Evolutionary conservation across 1,140 invertebrate species (phyloP).

Genomic region (Aradophagus sp.): DNA sequence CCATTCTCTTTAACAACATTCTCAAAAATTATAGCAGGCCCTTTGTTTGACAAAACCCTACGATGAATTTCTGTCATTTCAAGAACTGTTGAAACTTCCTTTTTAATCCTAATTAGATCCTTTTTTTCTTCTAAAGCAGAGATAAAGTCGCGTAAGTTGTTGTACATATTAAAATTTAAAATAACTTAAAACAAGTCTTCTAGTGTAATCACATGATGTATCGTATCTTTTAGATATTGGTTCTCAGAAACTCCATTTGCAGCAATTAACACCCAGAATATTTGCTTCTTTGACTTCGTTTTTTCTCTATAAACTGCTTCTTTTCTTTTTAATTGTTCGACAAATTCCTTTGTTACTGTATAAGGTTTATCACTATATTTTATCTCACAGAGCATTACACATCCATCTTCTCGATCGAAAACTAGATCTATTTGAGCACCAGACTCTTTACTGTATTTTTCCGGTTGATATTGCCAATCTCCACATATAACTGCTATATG

Average conservation of each 20-base stretch:
- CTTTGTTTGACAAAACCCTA: constrained; percentile 22
- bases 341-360: constrained; percentile 16
- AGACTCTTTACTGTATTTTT: too few species aligned
- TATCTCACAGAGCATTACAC: too few species aligned
- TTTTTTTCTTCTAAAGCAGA: constrained; percentile 20
- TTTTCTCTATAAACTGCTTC: too few species aligned
- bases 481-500: too few species aligned
- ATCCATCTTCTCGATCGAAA: too few species aligned
- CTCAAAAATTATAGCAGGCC: constrained; percentile 32
- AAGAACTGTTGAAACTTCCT: constrained; percentile 25
- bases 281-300: too few species aligned
- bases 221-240: constrained; percentile 21
- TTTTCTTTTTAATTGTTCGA: too few species aligned
- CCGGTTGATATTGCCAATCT: too few species aligned
- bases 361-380: too few species aligned
- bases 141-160: constrained; percentile 34
- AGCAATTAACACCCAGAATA: too few species aligned
- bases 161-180: constrained; percentile 31
- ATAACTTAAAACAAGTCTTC: constrained; percentile 26
- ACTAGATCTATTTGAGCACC: too few species aligned
- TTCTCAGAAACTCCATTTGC: constrained; percentile 16
- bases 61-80: constrained; percentile 35
- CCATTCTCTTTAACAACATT: constrained; percentile 27
- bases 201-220: too few species aligned
- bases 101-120: constrained; percentile 24